phyloP scores from a whole-genome alignment of 2,113 vertebrate genomes.

The Eublepharis macularius region DNA sequence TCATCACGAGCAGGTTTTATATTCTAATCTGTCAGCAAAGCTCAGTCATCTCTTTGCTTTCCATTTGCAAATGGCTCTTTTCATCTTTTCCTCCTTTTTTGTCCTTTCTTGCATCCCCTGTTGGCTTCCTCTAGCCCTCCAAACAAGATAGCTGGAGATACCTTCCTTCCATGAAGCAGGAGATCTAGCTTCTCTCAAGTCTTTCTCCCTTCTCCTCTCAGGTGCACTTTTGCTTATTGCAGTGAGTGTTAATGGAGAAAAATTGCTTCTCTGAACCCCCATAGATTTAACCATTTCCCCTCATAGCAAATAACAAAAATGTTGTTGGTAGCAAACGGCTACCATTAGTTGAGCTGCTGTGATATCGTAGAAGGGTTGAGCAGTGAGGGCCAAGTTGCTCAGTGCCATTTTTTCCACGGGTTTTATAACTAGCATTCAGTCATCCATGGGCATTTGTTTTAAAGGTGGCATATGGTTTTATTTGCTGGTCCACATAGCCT shows the following conservation, averaged over 20 bases:
- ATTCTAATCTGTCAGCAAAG: not conserved
- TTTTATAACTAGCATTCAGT: not conserved
- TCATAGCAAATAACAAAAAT: not conserved
- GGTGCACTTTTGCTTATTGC: not conserved
- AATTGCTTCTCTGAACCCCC: not conserved
- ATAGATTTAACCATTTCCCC: not conserved
- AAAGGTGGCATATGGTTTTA: no score
- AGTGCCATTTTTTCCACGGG: not conserved
- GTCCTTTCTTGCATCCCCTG: not conserved
- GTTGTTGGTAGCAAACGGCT: not conserved
- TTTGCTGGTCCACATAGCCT: not conserved
- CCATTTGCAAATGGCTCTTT: not conserved
- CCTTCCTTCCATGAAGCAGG: not conserved
- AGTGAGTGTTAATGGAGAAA: not conserved
- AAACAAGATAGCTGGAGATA: not conserved
- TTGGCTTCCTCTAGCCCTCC: not conserved
- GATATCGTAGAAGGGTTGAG: not conserved
- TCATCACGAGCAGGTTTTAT: conserved; percentile 20
- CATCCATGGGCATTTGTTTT: no score
- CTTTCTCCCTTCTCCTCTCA: not conserved
- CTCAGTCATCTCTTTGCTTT: not conserved
- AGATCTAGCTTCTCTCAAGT: not conserved
- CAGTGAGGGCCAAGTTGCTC: not conserved
- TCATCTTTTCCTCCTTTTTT: not conserved
- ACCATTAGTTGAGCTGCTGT: not conserved